Percentiles rank a stretch among this genome's conserved stretches.
Evolutionary conservation across 2,113 vertebrate species (phyloP).

Genomic region (Grammomys surdaster): DNA sequence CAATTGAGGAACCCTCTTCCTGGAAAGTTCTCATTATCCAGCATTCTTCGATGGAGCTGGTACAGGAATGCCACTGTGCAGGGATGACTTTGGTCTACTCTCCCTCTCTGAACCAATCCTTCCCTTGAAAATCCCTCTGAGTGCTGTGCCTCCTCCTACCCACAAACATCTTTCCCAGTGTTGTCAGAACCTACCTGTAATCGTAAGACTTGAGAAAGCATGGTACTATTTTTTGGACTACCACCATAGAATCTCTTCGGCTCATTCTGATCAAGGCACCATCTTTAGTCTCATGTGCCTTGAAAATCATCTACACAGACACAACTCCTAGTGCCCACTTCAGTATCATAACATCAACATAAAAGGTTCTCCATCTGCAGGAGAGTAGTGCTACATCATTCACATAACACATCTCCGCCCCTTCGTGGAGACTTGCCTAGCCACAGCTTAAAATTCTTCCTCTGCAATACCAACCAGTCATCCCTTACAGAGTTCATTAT

Average conservation of each 20-base stretch:
- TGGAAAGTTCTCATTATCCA: slow-evolving; percentile 17
- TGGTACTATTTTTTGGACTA: neutral
- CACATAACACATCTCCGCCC: neutral
- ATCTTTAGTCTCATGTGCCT: neutral
- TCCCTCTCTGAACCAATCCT: neutral
- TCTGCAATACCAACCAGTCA: slow-evolving; percentile 22
- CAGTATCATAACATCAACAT: neutral
- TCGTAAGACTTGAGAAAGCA: neutral
- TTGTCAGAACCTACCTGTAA: neutral
- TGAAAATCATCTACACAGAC: neutral
- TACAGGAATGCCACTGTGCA: neutral
- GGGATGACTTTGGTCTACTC: neutral
- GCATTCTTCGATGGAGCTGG: neutral
- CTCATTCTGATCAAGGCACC: neutral
- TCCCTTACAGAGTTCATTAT: neutral
- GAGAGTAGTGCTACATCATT: neutral
- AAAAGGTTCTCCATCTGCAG: neutral
- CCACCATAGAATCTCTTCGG: neutral
- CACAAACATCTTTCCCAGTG: neutral
- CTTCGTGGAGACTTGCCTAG: neutral
- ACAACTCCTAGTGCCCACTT: neutral
- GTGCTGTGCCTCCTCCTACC: neutral
- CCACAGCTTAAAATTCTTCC: neutral
- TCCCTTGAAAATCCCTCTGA: neutral
- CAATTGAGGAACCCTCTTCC: slow-evolving; percentile 15